phyloP scores from a whole-genome alignment of 1,140 invertebrate genomes.

The Maniola jurtina region DNA sequence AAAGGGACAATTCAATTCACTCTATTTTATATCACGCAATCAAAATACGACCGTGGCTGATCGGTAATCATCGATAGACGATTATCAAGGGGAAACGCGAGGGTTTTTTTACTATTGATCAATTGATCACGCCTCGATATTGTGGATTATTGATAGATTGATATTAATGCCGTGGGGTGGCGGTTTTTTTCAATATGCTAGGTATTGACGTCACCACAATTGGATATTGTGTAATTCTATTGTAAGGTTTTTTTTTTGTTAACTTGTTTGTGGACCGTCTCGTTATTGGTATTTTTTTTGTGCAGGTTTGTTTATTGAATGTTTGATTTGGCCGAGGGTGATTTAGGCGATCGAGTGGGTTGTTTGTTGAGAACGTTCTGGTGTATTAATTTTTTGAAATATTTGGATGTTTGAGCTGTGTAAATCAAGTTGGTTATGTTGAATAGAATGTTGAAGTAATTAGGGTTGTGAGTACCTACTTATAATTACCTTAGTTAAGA shows the following conservation, averaged over 20 bases:
- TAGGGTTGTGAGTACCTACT: neutral
- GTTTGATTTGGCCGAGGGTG: slow-evolving; percentile 43
- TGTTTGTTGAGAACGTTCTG: slow-evolving; percentile 22
- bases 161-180: slow-evolving; percentile 69
- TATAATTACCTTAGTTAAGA: too few relatives aligned
- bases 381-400: slow-evolving; percentile 24
- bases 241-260: slow-evolving; percentile 50
- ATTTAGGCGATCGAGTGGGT: slow-evolving; percentile 33
- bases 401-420: neutral
- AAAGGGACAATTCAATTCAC: slow-evolving; percentile 51
- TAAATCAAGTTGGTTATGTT: neutral
- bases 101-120: slow-evolving; percentile 64
- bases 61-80: slow-evolving; percentile 58
- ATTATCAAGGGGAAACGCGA: slow-evolving; percentile 53
- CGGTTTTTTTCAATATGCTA: slow-evolving; percentile 61
- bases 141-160: slow-evolving; percentile 75
- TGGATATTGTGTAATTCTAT: slow-evolving; percentile 66
- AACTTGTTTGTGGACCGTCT: slow-evolving; percentile 48
- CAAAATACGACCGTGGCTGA: slow-evolving; percentile 59
- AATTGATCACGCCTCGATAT: slow-evolving; percentile 74
- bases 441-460: neutral
- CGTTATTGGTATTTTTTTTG: slow-evolving; percentile 44
- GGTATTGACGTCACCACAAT: slow-evolving; percentile 64
- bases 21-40: slow-evolving; percentile 39
- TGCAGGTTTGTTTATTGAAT: slow-evolving; percentile 48